Conservation (phyloP, 2,797 vertebrate genomes). For the Ambastaia sidthimunki region DNA sequence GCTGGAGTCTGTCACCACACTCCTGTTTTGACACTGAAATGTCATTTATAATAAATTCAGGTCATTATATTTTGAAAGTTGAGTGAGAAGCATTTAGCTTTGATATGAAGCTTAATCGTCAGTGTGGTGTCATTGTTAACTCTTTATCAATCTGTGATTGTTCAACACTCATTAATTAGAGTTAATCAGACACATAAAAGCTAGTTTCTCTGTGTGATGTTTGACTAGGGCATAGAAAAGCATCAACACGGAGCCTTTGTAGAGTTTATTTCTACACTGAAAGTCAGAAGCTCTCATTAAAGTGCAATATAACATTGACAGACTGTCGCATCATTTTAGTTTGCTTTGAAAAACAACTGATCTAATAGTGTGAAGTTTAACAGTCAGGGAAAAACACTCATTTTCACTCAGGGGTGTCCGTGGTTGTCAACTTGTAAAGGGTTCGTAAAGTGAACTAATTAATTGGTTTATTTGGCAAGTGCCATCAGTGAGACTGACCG, state of each 20-base stretch:
- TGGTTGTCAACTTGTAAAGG: not conserved
- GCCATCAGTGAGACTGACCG: not conserved
- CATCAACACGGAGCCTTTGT: not conserved
- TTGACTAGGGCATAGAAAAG: not conserved
- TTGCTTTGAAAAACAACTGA: constrained; percentile 21
- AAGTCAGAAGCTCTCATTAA: constrained; percentile 15
- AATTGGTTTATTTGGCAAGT: constrained; percentile 28
- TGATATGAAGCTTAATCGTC: constrained; percentile 16
- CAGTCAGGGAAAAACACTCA: not conserved
- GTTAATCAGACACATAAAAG: constrained; percentile 24
- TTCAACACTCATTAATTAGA: constrained; percentile 33
- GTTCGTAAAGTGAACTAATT: constrained; percentile 30
- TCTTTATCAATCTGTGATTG: constrained; percentile 21
- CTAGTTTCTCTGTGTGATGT: not conserved
- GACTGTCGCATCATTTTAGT: constrained; percentile 12
- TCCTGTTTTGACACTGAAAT: constrained; percentile 5
- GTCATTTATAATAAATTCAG: constrained; percentile 18
- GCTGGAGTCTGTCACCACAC: constrained; percentile 11
- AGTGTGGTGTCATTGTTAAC: constrained; percentile 35
- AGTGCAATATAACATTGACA: constrained; percentile 11
- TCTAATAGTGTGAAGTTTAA: constrained; percentile 15
- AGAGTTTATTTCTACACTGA: not conserved
- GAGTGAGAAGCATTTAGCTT: constrained; percentile 4
- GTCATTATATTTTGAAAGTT: constrained; percentile 11
- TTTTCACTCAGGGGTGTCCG: not conserved